phyloP scores from a whole-genome alignment of 2,797 vertebrate species.

The Gouania willdenowi region DNA sequence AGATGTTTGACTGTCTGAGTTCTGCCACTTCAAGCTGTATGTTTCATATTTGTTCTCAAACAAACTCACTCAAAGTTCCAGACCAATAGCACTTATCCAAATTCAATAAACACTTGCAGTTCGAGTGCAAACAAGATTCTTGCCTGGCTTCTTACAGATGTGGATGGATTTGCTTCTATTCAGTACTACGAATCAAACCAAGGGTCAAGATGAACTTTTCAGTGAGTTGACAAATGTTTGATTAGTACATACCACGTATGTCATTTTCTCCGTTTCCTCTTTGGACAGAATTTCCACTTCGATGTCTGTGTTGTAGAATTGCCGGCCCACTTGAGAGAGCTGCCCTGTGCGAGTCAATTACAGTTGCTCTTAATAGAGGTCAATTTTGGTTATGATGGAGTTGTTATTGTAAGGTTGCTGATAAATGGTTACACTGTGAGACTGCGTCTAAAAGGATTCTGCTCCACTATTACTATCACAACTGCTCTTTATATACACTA shows the following conservation, averaged over 20 bases:
- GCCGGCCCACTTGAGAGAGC: slow-evolving; percentile 76
- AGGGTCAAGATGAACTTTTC: slow-evolving; percentile 8
- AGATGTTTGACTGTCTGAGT: neutral
- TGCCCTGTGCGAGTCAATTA: slow-evolving; percentile 57
- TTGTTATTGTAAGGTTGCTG: neutral
- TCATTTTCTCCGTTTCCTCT: slow-evolving; percentile 79
- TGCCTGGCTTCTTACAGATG: neutral
- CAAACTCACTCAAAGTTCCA: slow-evolving; percentile 11
- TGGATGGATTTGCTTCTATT: slow-evolving; percentile 14
- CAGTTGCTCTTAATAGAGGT: slow-evolving; percentile 1
- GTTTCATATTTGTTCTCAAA: neutral
- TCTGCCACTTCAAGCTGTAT: neutral
- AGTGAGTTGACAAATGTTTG: neutral
- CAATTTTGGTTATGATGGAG: neutral
- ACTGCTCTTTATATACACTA: neutral
- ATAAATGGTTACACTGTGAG: neutral
- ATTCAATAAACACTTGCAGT: slow-evolving; percentile 33
- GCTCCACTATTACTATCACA: neutral
- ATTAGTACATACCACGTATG: slow-evolving; percentile 70
- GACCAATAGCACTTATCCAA: slow-evolving; percentile 38
- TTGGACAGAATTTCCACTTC: slow-evolving; percentile 79
- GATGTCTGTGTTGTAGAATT: slow-evolving; percentile 80
- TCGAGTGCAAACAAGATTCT: slow-evolving; percentile 25
- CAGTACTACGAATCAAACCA: slow-evolving; percentile 1
- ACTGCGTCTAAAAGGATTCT: neutral